Evolutionary conservation across 2,797 vertebrate genomes (phyloP).

Genomic region (Oceanodroma leucorhoa): DNA sequence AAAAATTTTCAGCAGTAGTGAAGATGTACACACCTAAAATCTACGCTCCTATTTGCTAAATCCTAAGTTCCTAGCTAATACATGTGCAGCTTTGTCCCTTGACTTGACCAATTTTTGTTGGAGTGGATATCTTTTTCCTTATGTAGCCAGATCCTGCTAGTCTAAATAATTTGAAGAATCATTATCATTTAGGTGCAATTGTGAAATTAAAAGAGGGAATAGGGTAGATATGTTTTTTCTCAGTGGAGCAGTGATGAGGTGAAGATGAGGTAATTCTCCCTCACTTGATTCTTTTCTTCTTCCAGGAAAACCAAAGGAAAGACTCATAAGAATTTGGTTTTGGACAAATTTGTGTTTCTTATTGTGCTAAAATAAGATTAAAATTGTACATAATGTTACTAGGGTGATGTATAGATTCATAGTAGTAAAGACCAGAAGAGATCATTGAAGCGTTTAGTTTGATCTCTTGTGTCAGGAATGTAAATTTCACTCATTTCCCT

Average conservation of each 20-base stretch:
- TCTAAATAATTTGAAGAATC: neutral
- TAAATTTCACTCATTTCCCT: neutral
- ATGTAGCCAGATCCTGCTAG: neutral
- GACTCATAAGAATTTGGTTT: neutral
- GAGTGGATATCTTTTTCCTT: neutral
- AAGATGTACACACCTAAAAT: neutral
- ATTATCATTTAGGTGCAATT: neutral
- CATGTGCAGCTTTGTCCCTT: neutral
- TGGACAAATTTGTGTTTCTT: neutral
- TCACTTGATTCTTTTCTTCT: neutral
- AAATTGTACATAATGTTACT: neutral
- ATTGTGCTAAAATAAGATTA: neutral
- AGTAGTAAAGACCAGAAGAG: neutral
- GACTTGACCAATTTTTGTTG: neutral
- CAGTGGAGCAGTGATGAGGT: neutral
- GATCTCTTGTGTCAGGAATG: neutral
- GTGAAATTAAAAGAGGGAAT: neutral
- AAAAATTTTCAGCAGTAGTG: neutral
- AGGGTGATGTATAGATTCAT: neutral
- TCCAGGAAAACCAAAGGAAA: neutral
- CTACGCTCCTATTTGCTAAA: neutral
- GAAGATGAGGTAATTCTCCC: neutral
- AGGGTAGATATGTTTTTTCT: neutral
- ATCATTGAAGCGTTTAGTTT: neutral
- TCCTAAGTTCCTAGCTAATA: neutral